A percentile compares a stretch with the other conserved stretches of the same genome.
phyloP scores from a whole-genome alignment of 1,140 invertebrate species.

The Plectus sambesii region DNA sequence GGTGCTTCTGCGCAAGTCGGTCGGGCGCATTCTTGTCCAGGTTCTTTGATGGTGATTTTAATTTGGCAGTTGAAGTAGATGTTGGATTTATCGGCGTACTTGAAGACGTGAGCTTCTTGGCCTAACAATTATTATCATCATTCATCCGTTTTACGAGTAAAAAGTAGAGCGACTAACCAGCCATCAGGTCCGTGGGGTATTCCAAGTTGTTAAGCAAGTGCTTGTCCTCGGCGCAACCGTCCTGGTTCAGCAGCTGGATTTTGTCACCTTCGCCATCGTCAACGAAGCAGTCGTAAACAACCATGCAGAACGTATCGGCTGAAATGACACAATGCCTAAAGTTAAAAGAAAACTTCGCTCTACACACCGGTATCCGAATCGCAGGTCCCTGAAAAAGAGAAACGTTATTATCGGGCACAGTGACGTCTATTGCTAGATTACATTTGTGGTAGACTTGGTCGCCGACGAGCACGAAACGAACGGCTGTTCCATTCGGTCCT shows the following conservation, averaged over 20 bases:
- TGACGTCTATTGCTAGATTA: too few relatives aligned
- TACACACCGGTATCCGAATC: slow-evolving; percentile 22
- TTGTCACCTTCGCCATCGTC: slow-evolving; percentile 29
- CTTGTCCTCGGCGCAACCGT: slow-evolving; percentile 25
- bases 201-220: slow-evolving; percentile 29
- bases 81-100: slow-evolving; percentile 25
- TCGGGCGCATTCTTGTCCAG: slow-evolving; percentile 21
- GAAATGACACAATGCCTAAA: too few relatives aligned
- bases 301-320: slow-evolving; percentile 27
- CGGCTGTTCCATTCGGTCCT: slow-evolving; percentile 9
- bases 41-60: slow-evolving; percentile 28
- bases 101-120: slow-evolving; percentile 33
- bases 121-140: too few relatives aligned
- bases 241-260: slow-evolving; percentile 25
- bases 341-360: slow-evolving; percentile 30
- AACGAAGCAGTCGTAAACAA: slow-evolving; percentile 27
- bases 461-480: slow-evolving; percentile 11
- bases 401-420: too few relatives aligned
- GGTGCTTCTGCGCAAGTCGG: slow-evolving; percentile 22
- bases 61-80: slow-evolving; percentile 31
- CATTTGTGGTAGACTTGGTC: slow-evolving; percentile 30
- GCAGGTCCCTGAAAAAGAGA: too few relatives aligned
- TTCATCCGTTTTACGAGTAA: too few relatives aligned
- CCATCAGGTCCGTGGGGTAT: slow-evolving; percentile 29
- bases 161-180: too few relatives aligned